Evolutionary conservation across 1,140 invertebrate species (phyloP).

Genomic region (Caenorhabditis briggsae): DNA sequence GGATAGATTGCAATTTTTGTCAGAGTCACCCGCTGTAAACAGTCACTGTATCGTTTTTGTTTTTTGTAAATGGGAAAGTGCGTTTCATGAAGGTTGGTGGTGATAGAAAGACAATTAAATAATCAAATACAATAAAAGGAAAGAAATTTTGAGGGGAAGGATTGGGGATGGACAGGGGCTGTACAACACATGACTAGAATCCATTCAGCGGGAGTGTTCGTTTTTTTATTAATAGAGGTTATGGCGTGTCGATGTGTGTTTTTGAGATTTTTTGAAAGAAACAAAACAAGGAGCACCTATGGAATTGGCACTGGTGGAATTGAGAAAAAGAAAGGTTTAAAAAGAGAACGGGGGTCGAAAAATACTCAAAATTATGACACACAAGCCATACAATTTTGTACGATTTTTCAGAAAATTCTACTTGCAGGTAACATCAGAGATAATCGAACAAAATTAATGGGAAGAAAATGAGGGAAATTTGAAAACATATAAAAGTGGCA

Average conservation of each 20-base stretch:
- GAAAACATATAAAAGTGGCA: neutral
- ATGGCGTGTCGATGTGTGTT: constrained; percentile 46
- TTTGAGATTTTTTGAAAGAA: constrained; percentile 23
- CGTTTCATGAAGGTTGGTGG: constrained; percentile 1
- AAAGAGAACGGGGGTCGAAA: constrained; percentile 24
- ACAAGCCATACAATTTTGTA: neutral
- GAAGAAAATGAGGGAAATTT: neutral
- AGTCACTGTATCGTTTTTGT: constrained; percentile 4
- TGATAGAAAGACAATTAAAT: constrained; percentile 49
- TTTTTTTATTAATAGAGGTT: neutral
- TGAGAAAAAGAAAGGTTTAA: neutral
- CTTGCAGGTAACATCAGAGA: neutral
- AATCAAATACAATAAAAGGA: neutral
- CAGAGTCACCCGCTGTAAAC: constrained; percentile 25
- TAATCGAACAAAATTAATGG: constrained; percentile 14
- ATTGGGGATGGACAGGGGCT: constrained; percentile 2
- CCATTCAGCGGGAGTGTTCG: constrained; percentile 16
- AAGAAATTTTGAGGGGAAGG: neutral
- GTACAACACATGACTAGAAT: constrained; percentile 53
- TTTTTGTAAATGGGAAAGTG: constrained; percentile 10
- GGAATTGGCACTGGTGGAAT: constrained; percentile 18
- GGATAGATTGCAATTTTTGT: neutral
- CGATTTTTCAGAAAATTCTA: neutral
- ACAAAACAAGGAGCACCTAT: constrained; percentile 23
- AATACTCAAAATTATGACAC: constrained; percentile 50